A percentile compares a stretch with the other conserved stretches of the same genome.
Evolutionary conservation across 2,113 vertebrate genomes (phyloP).

Genomic region (Oryzias woworae): DNA sequence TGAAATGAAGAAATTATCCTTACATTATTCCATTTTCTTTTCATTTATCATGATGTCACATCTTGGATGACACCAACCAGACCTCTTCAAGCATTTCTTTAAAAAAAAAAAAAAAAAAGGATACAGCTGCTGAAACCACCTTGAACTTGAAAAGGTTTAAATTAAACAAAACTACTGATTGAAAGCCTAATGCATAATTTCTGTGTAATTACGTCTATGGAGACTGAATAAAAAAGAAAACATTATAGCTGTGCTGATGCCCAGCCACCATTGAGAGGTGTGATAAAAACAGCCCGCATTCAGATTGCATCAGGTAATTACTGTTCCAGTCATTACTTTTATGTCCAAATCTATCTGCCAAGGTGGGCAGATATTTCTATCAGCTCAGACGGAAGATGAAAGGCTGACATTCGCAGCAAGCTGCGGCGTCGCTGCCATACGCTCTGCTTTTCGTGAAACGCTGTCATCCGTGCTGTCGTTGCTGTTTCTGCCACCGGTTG

Average conservation of each 20-base stretch:
- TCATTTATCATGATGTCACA: no score
- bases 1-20: no score
- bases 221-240: slow-evolving; percentile 4
- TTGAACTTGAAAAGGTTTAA: slow-evolving; percentile 19
- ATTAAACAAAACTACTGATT: slow-evolving; percentile 16
- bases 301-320: slow-evolving; percentile 63
- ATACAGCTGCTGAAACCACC: slow-evolving; percentile 12
- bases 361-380: slow-evolving; percentile 46
- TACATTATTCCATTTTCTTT: no score
- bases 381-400: slow-evolving; percentile 53
- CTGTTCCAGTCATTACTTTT: slow-evolving; percentile 47
- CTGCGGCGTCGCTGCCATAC: background rate
- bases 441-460: slow-evolving; percentile 19
- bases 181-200: slow-evolving; percentile 9
- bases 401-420: slow-evolving; percentile 28
- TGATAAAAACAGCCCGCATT: slow-evolving; percentile 25
- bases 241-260: background rate
- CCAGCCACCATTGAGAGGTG: slow-evolving; percentile 5
- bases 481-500: slow-evolving; percentile 31
- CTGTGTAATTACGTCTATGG: slow-evolving; percentile 25
- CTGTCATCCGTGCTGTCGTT: slow-evolving; percentile 13
- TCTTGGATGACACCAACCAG: no score
- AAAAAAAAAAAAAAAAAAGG: slow-evolving; percentile 4
- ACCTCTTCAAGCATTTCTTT: background rate
- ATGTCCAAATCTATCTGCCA: slow-evolving; percentile 31